These are phyloP conservation scores for Charina bottae DNA, from an alignment of 2,113 vertebrate genomes.

Conservation along the genomic window DNA sequence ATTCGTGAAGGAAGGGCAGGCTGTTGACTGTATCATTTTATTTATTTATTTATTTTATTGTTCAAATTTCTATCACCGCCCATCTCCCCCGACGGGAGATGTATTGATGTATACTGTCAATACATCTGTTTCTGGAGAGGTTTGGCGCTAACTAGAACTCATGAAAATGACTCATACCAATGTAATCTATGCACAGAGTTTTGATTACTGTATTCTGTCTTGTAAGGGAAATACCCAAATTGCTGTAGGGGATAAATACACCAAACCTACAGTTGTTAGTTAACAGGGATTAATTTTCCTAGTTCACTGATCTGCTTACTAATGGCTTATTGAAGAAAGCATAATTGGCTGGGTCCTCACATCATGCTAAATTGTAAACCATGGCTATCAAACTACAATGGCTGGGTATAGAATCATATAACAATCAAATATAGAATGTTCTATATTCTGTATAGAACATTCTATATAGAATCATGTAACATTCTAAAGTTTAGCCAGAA, in stretches of 20 bases:
- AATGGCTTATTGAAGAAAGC: background rate
- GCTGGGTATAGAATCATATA: too few relatives aligned
- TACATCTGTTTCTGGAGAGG: background rate
- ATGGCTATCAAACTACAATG: too few relatives aligned
- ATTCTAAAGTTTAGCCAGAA: background rate
- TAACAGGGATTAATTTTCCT: background rate
- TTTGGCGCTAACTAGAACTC: background rate
- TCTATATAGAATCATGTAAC: background rate
- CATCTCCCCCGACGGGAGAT: too few relatives aligned
- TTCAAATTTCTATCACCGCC: too few relatives aligned
- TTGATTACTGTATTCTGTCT: background rate
- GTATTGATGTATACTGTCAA: background rate
- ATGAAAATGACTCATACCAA: background rate
- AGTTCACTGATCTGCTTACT: background rate
- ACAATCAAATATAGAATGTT: too few relatives aligned
- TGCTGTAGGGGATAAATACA: background rate
- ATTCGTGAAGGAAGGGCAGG: background rate
- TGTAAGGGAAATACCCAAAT: background rate
- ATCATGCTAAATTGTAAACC: too few relatives aligned
- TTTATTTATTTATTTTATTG: too few relatives aligned
- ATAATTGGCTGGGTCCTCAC: background rate
- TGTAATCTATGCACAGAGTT: background rate
- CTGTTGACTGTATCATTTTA: background rate
- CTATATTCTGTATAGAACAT: too few relatives aligned
- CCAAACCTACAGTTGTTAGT: background rate